Base-by-base conservation (phyloP, 23 tunicate genomes). In the Phallusia fumigata region DNA sequence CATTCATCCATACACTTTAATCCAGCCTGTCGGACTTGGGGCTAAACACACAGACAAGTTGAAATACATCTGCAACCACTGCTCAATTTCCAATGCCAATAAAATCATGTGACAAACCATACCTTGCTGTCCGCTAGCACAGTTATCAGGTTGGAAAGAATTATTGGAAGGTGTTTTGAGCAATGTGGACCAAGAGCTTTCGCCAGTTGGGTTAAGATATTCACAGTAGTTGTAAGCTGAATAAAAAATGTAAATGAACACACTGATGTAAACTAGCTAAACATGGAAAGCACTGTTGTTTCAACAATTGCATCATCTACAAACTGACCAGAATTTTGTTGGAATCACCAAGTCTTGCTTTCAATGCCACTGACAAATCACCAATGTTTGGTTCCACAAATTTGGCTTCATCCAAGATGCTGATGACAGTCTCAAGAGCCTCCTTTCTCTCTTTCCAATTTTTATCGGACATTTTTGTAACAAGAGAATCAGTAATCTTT, bases 391-490 rank as follows among this genome's bases (percentile, higher is more conserved):
- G 52, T 69, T 65, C 81, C 32, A 96, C 82, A 82, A 87, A 91
- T 72, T 96, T 96, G 18, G 95, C 95, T 73, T 87, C 95, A 45
- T 91, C 88, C 52, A 96, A 75, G 30, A 96, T 87, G 30, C 73
- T 86, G 5, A 31, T 72, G 10, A 88, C 92, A 19, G 77, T 80
- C 30, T 96, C 96, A 18, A 96, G 75, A 12, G 87, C 99, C 81
- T 96, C 96, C 78, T 85, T 84, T 34, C 99, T 52, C 34, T 74
- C 69, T 78, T 96, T 96, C 99, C 99, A 96, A 82, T 96, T 91
- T 50, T 89, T 88, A 52, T 96, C 93, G 21, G 76, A 58, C 24
- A 96, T 58, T 87, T 90, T 69, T 0, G 76, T 76, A 31, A 96
- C 24, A 13, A 96, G 88, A 19, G 74, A 64, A 44, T 90, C 93